Percentiles rank a stretch among this genome's conserved stretches.
Evolutionary conservation across 1,140 invertebrate genomes (phyloP).

Genomic region (Cydia splendana): DNA sequence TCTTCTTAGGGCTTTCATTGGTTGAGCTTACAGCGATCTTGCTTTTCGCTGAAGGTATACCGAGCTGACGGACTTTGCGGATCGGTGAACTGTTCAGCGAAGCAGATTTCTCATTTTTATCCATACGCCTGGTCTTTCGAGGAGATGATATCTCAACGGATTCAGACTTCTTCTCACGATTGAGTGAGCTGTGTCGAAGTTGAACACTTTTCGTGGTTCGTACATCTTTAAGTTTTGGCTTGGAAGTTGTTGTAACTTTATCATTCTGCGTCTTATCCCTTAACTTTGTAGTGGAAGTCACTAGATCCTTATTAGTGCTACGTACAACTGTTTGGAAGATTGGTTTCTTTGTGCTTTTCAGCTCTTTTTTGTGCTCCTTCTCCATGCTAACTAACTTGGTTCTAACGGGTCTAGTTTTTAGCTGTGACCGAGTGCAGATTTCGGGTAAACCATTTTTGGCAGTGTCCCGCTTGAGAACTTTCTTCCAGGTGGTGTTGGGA

Average conservation of each 20-base stretch:
- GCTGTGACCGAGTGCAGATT: slow-evolving; percentile 60
- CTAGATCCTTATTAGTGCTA: slow-evolving; percentile 58
- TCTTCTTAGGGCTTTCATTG: slow-evolving; percentile 69
- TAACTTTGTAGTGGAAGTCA: slow-evolving; percentile 54
- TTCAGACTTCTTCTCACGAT: slow-evolving; percentile 65
- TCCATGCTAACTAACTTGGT: slow-evolving; percentile 68
- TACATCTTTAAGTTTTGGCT: slow-evolving; percentile 56
- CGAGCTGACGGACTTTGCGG: slow-evolving; percentile 73
- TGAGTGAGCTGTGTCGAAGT: slow-evolving; percentile 69
- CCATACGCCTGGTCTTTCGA: slow-evolving; percentile 72
- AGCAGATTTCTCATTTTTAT: slow-evolving; percentile 74
- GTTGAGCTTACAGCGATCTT: slow-evolving; percentile 63
- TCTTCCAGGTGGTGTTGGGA: slow-evolving; percentile 55
- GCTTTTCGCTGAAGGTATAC: slow-evolving; percentile 60
- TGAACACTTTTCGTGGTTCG: slow-evolving; percentile 64
- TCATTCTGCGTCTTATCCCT: slow-evolving; percentile 60
- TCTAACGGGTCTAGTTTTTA: slow-evolving; percentile 67
- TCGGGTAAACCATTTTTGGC: slow-evolving; percentile 59
- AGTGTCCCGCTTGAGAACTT: slow-evolving; percentile 54
- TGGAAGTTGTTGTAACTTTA: slow-evolving; percentile 61
- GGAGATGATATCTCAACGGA: slow-evolving; percentile 66
- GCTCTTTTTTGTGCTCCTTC: slow-evolving; percentile 54
- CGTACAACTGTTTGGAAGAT: slow-evolving; percentile 75
- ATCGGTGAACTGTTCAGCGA: slow-evolving; percentile 76
- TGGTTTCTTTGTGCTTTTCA: slow-evolving; percentile 65